Percentiles rank a stretch among this genome's conserved stretches.
Evolutionary conservation across 2,888 invertebrate species (phyloP).

Genomic region (Lochmaea capreae): DNA sequence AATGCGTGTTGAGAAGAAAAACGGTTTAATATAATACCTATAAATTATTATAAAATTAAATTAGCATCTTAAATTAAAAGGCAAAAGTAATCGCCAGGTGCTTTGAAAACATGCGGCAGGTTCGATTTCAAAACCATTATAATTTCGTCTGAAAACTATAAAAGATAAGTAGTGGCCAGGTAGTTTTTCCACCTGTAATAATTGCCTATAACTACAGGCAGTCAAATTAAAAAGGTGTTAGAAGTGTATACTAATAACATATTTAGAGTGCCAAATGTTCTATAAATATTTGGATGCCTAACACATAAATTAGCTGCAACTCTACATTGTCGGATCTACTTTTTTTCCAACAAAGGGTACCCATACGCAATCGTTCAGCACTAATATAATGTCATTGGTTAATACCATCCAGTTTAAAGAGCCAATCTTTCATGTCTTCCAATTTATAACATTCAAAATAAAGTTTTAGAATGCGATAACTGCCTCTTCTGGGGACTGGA

Average conservation of each 20-base stretch:
- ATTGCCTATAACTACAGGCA: slow-evolving; percentile 50
- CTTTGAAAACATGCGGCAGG: slow-evolving; percentile 43
- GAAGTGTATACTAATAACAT: slow-evolving; percentile 52
- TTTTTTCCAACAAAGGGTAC: background rate
- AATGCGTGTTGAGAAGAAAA: slow-evolving; percentile 46
- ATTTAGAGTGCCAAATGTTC: slow-evolving; percentile 52
- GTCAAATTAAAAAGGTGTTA: slow-evolving; percentile 55
- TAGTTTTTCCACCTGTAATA: slow-evolving; percentile 53
- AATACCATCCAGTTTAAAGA: background rate
- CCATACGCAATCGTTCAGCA: background rate
- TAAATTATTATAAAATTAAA: slow-evolving; percentile 50
- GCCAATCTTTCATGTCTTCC: too few species aligned
- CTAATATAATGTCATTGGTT: background rate
- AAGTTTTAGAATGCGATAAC: too few species aligned
- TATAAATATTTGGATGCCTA: slow-evolving; percentile 54
- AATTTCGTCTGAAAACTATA: slow-evolving; percentile 48
- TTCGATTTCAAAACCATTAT: slow-evolving; percentile 49
- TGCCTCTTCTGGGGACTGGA: too few species aligned
- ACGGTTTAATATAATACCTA: slow-evolving; percentile 46
- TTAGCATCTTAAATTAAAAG: slow-evolving; percentile 50
- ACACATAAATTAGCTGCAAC: slow-evolving; percentile 39
- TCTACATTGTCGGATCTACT: slow-evolving; percentile 5
- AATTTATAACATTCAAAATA: too few species aligned
- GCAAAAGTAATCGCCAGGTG: slow-evolving; percentile 47
- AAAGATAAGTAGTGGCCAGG: slow-evolving; percentile 51